phyloP scores from a whole-genome alignment of 2,113 vertebrate genomes.

The pig (Sus scrofa) region DNA sequence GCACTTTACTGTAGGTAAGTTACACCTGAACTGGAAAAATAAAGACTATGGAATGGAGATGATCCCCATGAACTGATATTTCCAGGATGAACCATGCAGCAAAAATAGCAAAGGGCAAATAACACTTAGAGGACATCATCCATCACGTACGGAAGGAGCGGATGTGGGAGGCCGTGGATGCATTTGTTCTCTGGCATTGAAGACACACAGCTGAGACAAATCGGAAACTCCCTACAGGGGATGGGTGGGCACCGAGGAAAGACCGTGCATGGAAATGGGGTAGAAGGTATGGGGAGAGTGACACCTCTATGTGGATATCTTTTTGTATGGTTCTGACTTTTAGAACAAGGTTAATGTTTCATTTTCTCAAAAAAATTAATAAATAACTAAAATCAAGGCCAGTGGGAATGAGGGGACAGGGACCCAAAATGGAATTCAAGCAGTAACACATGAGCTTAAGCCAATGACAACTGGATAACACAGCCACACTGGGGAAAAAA shows the following conservation, averaged over 20 bases:
- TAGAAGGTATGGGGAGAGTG: not conserved
- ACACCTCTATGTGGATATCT: not conserved
- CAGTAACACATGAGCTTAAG: not conserved
- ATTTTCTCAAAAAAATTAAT: not conserved
- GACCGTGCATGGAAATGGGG: too few species aligned
- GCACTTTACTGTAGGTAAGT: not conserved
- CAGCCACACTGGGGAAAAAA: not conserved
- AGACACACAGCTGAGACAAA: not conserved
- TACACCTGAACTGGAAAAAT: not conserved
- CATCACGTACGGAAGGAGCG: too few species aligned
- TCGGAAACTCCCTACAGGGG: not conserved
- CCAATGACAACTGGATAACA: not conserved
- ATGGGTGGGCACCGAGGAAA: not conserved
- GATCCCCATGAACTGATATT: not conserved
- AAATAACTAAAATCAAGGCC: not conserved
- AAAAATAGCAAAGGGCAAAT: not conserved
- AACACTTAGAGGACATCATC: rapidly evolving
- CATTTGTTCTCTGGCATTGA: not conserved
- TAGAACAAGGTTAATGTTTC: not conserved
- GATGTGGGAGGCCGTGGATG: not conserved
- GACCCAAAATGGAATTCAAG: not conserved
- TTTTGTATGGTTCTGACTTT: not conserved
- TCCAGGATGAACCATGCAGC: not conserved
- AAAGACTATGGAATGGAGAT: not conserved
- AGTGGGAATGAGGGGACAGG: not conserved